phyloP scores from a whole-genome alignment of 2,888 invertebrate species.

The Agrypnus murinus region DNA sequence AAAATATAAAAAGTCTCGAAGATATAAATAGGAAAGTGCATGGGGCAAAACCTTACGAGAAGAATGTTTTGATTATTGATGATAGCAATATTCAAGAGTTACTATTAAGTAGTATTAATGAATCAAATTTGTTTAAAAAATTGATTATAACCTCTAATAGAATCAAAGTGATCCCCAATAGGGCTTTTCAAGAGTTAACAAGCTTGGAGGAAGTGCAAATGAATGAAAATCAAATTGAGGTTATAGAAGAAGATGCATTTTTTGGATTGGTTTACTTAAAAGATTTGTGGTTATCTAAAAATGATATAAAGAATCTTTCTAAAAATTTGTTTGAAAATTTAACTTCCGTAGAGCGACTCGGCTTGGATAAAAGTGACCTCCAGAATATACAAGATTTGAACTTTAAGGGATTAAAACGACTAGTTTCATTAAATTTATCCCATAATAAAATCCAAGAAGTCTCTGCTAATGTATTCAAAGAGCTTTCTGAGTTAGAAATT shows the following conservation, averaged over 20 bases:
- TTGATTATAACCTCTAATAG: background rate
- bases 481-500: background rate
- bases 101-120: background rate
- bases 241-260: background rate
- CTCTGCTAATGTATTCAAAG: background rate
- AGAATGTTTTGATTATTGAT: background rate
- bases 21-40: background rate
- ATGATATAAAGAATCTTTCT: background rate
- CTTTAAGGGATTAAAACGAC: background rate
- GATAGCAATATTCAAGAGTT: background rate
- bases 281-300: slow-evolving; percentile 8
- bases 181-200: background rate
- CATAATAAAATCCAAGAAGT: background rate
- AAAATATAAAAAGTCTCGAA: background rate
- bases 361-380: background rate
- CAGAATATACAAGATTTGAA: background rate
- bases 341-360: slow-evolving; percentile 1
- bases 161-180: background rate
- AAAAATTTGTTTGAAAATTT: background rate
- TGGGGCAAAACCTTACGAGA: background rate
- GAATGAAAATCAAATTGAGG: background rate
- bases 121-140: background rate
- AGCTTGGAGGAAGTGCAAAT: background rate
- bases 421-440: background rate
- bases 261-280: background rate